A percentile compares a stretch with the other conserved stretches of the same genome.
phyloP scores from a whole-genome alignment of 64 coral and sea anemone genomes.

The Acropora yongei region DNA sequence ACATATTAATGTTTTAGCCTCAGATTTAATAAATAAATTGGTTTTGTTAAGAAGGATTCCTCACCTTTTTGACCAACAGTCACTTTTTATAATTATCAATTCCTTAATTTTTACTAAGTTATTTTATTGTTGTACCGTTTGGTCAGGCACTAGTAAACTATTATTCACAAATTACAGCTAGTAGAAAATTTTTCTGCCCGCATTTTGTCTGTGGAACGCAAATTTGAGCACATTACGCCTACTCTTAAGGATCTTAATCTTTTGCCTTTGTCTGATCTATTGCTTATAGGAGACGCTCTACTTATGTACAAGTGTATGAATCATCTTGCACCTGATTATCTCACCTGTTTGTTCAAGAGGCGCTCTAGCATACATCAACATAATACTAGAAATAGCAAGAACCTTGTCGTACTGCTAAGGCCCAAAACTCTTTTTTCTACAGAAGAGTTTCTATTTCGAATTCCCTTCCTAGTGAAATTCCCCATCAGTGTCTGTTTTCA shows the following conservation, averaged over 20 bases:
- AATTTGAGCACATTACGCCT: slow-evolving; percentile 18
- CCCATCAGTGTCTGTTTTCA: too few species aligned
- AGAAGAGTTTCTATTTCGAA: too few species aligned
- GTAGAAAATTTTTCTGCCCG: slow-evolving; percentile 28
- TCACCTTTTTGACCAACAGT: too few species aligned
- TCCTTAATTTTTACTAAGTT: slow-evolving; percentile 14
- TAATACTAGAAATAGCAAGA: background rate
- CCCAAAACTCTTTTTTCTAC: too few species aligned
- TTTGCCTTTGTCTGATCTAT: too few species aligned
- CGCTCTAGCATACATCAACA: background rate
- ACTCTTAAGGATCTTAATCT: too few species aligned
- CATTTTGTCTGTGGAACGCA: background rate
- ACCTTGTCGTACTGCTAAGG: slow-evolving; percentile 9
- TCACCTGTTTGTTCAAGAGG: background rate
- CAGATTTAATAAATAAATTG: too few species aligned
- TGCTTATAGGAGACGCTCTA: background rate
- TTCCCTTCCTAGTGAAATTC: too few species aligned
- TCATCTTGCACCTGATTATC: slow-evolving; percentile 10
- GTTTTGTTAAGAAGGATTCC: too few species aligned
- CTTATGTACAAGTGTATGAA: slow-evolving; percentile 18
- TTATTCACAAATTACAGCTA: slow-evolving; percentile 22
- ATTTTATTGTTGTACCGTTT: slow-evolving; percentile 28
- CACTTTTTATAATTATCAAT: background rate
- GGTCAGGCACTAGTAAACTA: slow-evolving; percentile 15
- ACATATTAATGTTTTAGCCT: too few species aligned